These are phyloP conservation scores for Erythrolamprus reginae DNA, from an alignment of 2,113 vertebrate species.

Conservation along the genomic window DNA sequence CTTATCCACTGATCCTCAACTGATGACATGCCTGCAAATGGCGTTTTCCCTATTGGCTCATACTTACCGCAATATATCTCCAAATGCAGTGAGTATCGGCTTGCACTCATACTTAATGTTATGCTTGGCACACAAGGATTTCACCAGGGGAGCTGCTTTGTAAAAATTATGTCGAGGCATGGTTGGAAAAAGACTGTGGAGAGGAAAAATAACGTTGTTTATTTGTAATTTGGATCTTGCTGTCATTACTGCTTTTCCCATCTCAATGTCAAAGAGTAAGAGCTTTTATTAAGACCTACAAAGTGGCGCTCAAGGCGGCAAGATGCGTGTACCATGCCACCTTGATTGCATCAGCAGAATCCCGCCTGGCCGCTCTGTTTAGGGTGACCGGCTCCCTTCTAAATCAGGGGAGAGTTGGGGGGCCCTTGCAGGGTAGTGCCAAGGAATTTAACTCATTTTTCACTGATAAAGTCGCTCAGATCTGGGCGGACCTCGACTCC, in stretches of 20 bases:
- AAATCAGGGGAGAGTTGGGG: no score
- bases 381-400: no score
- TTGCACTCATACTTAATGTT: slow-evolving; percentile 69
- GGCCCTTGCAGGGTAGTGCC: no score
- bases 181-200: slow-evolving; percentile 72
- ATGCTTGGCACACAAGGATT: slow-evolving; percentile 69
- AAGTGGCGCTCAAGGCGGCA: no score
- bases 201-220: background rate
- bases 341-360: no score
- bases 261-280: background rate
- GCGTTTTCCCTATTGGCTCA: background rate
- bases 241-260: background rate
- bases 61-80: slow-evolving; percentile 69
- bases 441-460: no score
- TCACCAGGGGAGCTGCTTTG: slow-evolving; percentile 71
- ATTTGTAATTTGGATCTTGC: background rate
- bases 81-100: slow-evolving; percentile 64
- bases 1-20: background rate
- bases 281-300: no score
- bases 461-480: no score
- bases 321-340: no score
- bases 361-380: no score
- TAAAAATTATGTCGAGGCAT: slow-evolving; percentile 71
- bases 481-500: no score
- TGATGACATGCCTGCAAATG: background rate